These are phyloP conservation scores for Diaprepes abbreviatus DNA, from an alignment of 2,888 invertebrate genomes.

Conservation along the genomic window DNA sequence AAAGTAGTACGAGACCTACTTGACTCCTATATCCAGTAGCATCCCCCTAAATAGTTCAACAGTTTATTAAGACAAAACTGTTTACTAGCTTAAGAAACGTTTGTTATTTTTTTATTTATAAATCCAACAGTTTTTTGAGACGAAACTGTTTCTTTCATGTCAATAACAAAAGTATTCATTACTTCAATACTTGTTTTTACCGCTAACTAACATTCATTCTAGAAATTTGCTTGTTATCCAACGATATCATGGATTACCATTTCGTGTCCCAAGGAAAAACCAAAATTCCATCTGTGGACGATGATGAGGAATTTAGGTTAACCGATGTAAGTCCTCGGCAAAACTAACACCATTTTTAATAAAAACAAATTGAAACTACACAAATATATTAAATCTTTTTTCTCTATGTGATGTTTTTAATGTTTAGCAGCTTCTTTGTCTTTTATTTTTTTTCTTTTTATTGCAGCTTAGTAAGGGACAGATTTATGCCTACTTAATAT, in stretches of 20 bases:
- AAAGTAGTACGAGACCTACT: neutral
- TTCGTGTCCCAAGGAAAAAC: constrained; percentile 98
- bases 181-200: constrained; percentile 19
- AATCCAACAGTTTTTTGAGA: neutral
- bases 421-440: neutral
- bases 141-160: neutral
- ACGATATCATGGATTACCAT: constrained; percentile 94
- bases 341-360: neutral
- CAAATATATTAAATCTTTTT: neutral
- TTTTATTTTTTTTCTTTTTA: neutral
- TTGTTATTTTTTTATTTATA: no score
- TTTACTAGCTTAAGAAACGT: no score
- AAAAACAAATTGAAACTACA: neutral
- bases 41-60: neutral
- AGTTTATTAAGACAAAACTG: neutral
- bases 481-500: constrained; percentile 7
- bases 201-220: constrained; percentile 33
- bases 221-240: constrained; percentile 86
- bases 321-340: constrained; percentile 84
- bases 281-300: constrained; percentile 95
- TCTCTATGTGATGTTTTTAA: neutral
- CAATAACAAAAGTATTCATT: constrained; percentile 9
- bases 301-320: constrained; percentile 90
- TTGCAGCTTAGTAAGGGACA: constrained; percentile 14
- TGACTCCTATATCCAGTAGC: neutral